Evolutionary conservation across 2,888 invertebrate species (phyloP), one percentile per base, ranked within the genome.

Genomic region (Hipparchia sbordonii): DNA sequence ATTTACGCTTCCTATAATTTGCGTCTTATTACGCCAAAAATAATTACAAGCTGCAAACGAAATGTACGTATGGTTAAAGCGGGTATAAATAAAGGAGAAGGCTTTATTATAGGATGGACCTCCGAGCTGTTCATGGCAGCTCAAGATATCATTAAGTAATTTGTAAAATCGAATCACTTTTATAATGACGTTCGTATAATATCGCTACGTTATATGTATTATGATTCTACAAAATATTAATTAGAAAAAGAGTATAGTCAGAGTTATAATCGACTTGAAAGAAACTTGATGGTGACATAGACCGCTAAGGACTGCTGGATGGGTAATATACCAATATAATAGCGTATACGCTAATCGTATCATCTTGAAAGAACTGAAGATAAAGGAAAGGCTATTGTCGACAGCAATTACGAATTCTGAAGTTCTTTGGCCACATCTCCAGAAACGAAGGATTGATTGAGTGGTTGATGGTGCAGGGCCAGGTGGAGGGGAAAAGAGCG

Each of bases 91-190:
- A 60, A 46, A 67, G 70, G 68, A 66, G 71, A 68, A 62, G 39
- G 10, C n/a, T 60, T 56, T 61, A 62, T 75, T 75, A 72, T 56
- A 61, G 10, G 51, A 71, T 51, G 52, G 54, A 71, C 70, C 74
- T 68, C 73, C 67, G 67, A 66, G 67, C 39, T 33, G 62, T 71
- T 66, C 62, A 45, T 71, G 46, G 52, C 70, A 61, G 65, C 70
- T 66, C 62, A 72, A 74, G 72, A 68, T 63, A 70, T 74, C 70
- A 76, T 77, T 77, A 76, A 74, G 74, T 77, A 78, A 79, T 78
- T 78, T 77, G 73, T 75, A 66, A 76, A 73, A 76, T 78, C 74
- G 78, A 78, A 77, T 75, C 77, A 74, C 74, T 78, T 74, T 76
- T 72, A 66, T 73, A 75, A 72, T 71, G 72, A 73, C 51, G 59